Base-by-base conservation (phyloP, 2,888 invertebrate genomes). In the Lumbricus terrestris region DNA sequence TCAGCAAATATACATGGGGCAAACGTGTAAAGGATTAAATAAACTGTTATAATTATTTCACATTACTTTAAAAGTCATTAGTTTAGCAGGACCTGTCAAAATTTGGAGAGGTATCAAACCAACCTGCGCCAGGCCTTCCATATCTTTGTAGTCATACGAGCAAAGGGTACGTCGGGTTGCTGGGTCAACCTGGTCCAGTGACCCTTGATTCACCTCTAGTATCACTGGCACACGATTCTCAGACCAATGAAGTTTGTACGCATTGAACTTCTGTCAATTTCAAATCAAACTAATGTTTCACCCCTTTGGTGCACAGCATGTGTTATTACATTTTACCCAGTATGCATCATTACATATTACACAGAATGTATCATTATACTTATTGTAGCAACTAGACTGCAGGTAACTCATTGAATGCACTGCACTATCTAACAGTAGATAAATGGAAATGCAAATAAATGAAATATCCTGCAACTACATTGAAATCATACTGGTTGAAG, bases 231-330 rank as follows among this genome's bases (percentile, higher is more conserved):
- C 96, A 92, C 97, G 96, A 69, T 97, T 97, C 90, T 98, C 98
- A 88, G 98, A 98, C 99, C 99, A 99, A 94, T 99, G 98, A 94
- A 98, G 97, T 95, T 99, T 99, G 95, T 97, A 97, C 13, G 97
- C 98, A 95, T 97, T 97, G 95, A 97, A 98, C 93, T 96, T 96
- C 97, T 97, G 90, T 93, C 69, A 69, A n/a, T 69, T 69, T 11
- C 69, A 69, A n/a, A 69, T n/a, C 8, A 69, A 69, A 69, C 5
- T 11, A 69, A 69, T 29, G 23, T 29, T 69, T 69, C n/a, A 69
- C 29, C 29, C 29, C 6, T 11, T 8, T n/a, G 47, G 29, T 69
- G n/a, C 69, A 69, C 69, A 69, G 47, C 16, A 40, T 40, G 40
- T 40, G 16, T 40, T 1, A 40, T 40, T 40, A 40, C 15, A 40